Percentiles rank a stretch among this genome's conserved stretches.
Evolutionary conservation across 2,888 invertebrate species (phyloP).

Genomic region (Dynastes tityus): DNA sequence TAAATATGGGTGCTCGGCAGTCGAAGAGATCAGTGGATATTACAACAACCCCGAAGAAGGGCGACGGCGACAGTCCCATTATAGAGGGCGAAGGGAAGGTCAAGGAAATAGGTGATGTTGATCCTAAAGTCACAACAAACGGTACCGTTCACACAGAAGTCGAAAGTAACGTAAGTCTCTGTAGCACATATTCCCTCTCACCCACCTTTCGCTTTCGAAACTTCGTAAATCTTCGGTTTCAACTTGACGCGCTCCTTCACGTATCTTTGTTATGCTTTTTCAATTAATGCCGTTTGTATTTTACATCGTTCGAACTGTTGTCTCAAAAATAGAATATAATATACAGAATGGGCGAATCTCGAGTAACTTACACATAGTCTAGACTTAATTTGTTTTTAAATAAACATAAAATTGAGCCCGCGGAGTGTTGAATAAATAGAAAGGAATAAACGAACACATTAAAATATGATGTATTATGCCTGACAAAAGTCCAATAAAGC

Average conservation of each 20-base stretch:
- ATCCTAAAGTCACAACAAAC: slow-evolving; percentile 81
- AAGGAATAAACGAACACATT: no score
- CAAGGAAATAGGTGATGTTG: slow-evolving; percentile 84
- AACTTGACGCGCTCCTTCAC: neutral
- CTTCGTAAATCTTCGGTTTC: slow-evolving; percentile 13
- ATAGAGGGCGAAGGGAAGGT: slow-evolving; percentile 78
- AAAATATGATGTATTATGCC: no score
- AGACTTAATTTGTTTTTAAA: no score
- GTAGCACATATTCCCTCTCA: slow-evolving; percentile 23
- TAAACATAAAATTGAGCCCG: no score
- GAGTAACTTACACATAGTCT: no score
- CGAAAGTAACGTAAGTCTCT: slow-evolving; percentile 73
- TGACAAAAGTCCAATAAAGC: no score
- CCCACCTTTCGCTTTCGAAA: slow-evolving; percentile 31
- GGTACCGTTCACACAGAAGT: slow-evolving; percentile 78
- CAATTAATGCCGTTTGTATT: slow-evolving; percentile 2
- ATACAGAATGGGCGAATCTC: no score
- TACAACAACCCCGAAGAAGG: slow-evolving; percentile 79
- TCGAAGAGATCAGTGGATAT: slow-evolving; percentile 92
- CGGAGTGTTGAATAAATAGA: no score
- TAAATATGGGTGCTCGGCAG: slow-evolving; percentile 87
- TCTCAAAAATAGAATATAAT: no score
- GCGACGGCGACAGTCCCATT: slow-evolving; percentile 69
- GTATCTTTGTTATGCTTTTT: neutral
- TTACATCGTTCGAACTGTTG: no score